phyloP scores from a whole-genome alignment of 2,113 vertebrate genomes.

The Prionailurus viverrinus region DNA sequence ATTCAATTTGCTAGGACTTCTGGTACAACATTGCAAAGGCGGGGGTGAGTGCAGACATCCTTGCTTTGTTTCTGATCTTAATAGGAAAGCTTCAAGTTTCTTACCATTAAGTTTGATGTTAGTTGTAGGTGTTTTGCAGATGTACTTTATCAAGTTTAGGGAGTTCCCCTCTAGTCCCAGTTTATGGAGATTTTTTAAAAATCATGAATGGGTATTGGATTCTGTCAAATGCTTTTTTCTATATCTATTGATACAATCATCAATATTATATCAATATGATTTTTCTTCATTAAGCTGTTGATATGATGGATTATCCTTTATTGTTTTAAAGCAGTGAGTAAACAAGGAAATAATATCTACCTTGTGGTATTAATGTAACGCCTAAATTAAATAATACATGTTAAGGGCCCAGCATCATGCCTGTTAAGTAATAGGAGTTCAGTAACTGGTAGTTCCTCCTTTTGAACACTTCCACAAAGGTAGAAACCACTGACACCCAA shows the following conservation, averaged over 20 bases:
- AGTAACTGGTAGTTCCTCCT: not conserved
- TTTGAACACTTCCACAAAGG: not conserved
- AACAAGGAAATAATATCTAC: not conserved
- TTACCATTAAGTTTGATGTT: not conserved
- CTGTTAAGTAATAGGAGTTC: not conserved
- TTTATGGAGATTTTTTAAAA: not conserved
- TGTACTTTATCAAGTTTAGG: not conserved
- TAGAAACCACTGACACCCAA: not conserved
- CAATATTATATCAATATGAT: not conserved
- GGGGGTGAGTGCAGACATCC: not conserved
- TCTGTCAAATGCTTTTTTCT: slow-evolving; percentile 1
- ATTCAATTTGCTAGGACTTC: not conserved
- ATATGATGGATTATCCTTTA: not conserved
- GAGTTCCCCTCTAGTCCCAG: not conserved
- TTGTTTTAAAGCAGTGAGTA: not conserved
- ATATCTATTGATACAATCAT: not conserved
- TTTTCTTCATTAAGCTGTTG: not conserved
- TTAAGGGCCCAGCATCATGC: not conserved
- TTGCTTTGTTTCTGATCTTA: not conserved
- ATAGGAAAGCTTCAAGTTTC: not conserved
- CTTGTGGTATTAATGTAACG: not conserved
- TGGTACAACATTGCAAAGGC: not conserved
- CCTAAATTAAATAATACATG: not conserved
- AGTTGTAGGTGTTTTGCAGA: not conserved
- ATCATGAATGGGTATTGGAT: not conserved